These are phyloP conservation scores for Diabrotica virgifera DNA, from an alignment of 1,140 invertebrate genomes.

Conservation along the genomic window DNA sequence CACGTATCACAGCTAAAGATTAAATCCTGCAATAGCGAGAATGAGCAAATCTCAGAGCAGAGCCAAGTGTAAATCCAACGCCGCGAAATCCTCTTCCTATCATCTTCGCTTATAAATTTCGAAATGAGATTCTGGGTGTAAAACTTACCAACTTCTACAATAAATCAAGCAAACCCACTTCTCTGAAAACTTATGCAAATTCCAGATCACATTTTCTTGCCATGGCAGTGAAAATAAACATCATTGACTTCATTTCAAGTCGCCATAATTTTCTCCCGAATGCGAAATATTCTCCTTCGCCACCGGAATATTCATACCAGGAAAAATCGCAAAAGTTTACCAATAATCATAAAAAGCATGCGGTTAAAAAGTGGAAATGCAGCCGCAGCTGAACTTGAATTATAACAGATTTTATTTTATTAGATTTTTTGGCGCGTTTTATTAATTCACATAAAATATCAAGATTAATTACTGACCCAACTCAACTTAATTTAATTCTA, in stretches of 20 bases:
- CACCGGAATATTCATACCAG: constrained; percentile 13
- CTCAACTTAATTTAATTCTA: no score
- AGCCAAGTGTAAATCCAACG: no score
- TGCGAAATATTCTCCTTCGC: constrained; percentile 8
- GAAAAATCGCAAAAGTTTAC: constrained; percentile 13
- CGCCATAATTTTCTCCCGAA: constrained; percentile 13
- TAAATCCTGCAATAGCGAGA: neutral
- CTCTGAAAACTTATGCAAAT: constrained; percentile 16
- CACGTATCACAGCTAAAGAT: neutral
- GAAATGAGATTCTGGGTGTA: neutral
- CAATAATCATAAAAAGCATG: constrained; percentile 17
- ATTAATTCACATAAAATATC: no score
- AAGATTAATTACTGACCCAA: no score
- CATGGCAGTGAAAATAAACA: constrained; percentile 16
- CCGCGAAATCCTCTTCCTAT: neutral
- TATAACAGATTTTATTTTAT: neutral
- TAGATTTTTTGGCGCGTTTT: neutral
- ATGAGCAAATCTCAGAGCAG: neutral
- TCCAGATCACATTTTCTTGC: constrained; percentile 13
- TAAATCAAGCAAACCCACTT: constrained; percentile 11
- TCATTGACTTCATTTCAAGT: constrained; percentile 17
- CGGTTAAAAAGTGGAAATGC: neutral
- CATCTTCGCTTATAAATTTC: neutral
- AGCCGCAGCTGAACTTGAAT: neutral
- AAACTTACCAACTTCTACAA: constrained; percentile 7